phyloP scores from a whole-genome alignment of 1,140 invertebrate genomes.

The Belonocnema kinseyi region DNA sequence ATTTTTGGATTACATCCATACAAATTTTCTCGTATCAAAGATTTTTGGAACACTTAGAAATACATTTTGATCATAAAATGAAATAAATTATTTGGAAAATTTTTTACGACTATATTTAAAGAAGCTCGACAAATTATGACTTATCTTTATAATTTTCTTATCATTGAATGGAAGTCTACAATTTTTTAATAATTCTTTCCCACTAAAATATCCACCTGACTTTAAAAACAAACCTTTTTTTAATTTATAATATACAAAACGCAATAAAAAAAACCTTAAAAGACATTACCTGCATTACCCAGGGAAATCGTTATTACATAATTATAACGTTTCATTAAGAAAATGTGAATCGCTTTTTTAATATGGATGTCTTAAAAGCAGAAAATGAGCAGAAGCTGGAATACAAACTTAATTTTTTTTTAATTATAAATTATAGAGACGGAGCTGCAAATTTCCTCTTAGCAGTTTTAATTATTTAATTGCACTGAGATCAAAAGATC shows the following conservation, averaged over 20 bases:
- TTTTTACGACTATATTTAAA: no score
- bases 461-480: background rate
- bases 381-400: background rate
- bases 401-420: background rate
- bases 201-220: background rate
- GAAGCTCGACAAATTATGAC: background rate
- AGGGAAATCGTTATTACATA: background rate
- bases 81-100: no score
- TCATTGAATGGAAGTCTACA: background rate
- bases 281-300: no score
- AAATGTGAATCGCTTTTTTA: background rate
- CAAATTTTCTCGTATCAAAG: no score
- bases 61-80: no score
- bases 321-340: background rate
- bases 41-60: no score
- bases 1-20: no score
- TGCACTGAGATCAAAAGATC: background rate
- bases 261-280: no score
- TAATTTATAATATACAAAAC: background rate
- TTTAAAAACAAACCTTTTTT: background rate
- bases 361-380: background rate
- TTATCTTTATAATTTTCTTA: constrained; percentile 12
- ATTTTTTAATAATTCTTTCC: background rate
- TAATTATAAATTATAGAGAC: background rate
- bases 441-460: background rate